These are phyloP conservation scores for Tenthredo distinguenda DNA, from an alignment of 2,888 invertebrate species.

Conservation along the genomic window DNA sequence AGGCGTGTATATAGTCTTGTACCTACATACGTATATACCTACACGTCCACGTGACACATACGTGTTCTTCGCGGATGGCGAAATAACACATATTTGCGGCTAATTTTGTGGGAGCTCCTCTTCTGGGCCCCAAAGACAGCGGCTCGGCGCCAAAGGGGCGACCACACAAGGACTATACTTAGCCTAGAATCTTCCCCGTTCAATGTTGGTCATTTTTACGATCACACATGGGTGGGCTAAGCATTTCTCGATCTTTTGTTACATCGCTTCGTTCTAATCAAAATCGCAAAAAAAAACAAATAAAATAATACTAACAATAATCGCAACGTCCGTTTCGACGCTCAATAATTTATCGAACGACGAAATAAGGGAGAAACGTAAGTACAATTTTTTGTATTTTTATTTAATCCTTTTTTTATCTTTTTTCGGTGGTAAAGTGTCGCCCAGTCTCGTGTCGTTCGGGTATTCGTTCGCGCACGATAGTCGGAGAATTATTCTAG, in stretches of 20 bases:
- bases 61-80: constrained; percentile 57
- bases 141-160: constrained; percentile 56
- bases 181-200: constrained; percentile 41
- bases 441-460: constrained; percentile 70
- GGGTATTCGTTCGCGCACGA: constrained; percentile 73
- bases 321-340: neutral
- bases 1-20: constrained; percentile 51
- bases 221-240: neutral
- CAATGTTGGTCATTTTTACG: constrained; percentile 13
- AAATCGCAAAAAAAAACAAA: neutral
- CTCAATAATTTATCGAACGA: neutral
- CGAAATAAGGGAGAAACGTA: neutral
- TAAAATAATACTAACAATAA: neutral
- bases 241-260: neutral
- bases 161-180: constrained; percentile 29
- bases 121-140: constrained; percentile 55
- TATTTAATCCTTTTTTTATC: neutral
- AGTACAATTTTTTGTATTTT: neutral
- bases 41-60: constrained; percentile 25
- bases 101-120: constrained; percentile 68
- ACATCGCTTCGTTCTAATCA: neutral
- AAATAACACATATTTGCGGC: constrained; percentile 74
- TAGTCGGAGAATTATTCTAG: constrained; percentile 30
- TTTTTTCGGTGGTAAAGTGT: constrained; percentile 12
- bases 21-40: constrained; percentile 55